These are phyloP conservation scores for Mycteria americana DNA, from an alignment of 2,797 vertebrate genomes.

Conservation along the genomic window DNA sequence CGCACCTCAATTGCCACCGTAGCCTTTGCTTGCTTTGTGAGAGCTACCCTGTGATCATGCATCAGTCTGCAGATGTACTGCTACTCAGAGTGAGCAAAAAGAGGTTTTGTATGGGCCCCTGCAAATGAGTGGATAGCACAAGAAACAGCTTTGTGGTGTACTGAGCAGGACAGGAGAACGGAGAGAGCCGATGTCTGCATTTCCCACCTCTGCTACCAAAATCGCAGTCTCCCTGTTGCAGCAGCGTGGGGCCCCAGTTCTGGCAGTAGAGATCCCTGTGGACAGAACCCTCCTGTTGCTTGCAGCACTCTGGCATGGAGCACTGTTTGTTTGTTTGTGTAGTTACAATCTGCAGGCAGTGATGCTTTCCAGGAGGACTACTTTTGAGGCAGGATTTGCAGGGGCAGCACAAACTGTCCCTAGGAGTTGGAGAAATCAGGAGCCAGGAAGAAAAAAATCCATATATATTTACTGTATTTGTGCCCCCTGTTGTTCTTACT, in stretches of 20 bases:
- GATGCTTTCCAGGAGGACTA: neutral
- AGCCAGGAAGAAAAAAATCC: neutral
- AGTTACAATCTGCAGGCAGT: neutral
- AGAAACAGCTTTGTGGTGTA: neutral
- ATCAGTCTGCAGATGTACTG: neutral
- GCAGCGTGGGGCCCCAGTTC: neutral
- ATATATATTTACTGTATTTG: neutral
- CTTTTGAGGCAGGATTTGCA: neutral
- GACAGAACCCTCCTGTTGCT: neutral
- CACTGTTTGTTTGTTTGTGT: neutral
- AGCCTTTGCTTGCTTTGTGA: neutral
- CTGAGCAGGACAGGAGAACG: neutral
- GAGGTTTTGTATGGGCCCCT: neutral
- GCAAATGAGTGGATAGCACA: neutral
- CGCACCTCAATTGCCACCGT: rapidly evolving
- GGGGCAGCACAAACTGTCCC: neutral
- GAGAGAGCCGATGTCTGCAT: rapidly evolving
- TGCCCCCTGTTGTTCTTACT: neutral
- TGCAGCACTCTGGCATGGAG: neutral
- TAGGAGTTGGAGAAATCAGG: neutral
- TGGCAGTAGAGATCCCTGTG: neutral
- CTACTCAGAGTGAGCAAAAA: neutral
- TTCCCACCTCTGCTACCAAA: neutral
- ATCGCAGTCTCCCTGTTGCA: neutral
- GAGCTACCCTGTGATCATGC: rapidly evolving